phyloP scores from a whole-genome alignment of 2,113 vertebrate genomes.

The Ursus arctos region DNA sequence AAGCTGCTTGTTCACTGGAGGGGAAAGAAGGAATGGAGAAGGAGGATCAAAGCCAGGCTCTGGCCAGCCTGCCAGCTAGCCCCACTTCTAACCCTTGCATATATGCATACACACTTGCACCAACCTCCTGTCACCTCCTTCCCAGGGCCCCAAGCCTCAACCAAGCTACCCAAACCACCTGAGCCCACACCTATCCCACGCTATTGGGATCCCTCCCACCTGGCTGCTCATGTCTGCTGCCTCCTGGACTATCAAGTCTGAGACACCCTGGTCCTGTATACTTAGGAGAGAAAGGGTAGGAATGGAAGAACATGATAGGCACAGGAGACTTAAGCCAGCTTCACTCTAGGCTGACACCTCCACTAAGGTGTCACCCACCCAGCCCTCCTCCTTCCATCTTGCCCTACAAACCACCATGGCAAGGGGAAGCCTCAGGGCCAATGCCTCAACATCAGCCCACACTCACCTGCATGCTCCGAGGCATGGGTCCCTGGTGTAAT shows the following conservation, averaged over 20 bases:
- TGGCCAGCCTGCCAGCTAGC: background rate
- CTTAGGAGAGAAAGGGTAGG: background rate
- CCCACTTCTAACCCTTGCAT: background rate
- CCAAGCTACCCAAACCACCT: background rate
- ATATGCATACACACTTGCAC: background rate
- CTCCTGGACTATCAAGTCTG: background rate
- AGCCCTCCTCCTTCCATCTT: background rate
- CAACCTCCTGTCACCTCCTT: background rate
- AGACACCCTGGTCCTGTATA: background rate
- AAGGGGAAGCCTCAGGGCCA: background rate
- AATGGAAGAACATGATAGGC: background rate
- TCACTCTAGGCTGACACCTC: background rate
- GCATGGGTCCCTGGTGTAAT: constrained; percentile 96
- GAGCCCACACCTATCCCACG: background rate
- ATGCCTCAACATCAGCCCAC: background rate
- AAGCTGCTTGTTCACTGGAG: constrained; percentile 97
- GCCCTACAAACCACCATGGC: background rate
- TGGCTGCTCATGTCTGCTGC: background rate
- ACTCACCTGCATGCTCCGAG: constrained; percentile 96
- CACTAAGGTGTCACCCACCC: background rate
- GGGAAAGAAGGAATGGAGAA: constrained; percentile 20
- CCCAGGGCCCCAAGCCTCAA: background rate
- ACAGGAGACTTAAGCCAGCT: constrained; percentile 8
- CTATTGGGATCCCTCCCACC: background rate
- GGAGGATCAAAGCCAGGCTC: constrained; percentile 1